These are phyloP conservation scores for Pygoscelis adeliae DNA, from an alignment of 2,113 vertebrate species.

Conservation along the genomic window DNA sequence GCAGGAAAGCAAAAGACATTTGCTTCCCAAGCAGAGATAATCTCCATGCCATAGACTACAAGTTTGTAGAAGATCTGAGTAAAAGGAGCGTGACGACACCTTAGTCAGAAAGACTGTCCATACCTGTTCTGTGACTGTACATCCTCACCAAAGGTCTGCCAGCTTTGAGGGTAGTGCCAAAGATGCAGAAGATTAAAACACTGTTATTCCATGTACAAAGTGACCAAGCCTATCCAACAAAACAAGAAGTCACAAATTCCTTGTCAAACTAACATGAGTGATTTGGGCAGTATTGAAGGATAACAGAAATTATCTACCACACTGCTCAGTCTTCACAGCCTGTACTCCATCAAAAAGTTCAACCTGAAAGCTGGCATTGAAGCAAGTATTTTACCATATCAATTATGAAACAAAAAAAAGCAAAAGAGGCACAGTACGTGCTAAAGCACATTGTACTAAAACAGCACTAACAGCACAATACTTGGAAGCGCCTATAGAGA, in stretches of 20 bases:
- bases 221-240: not conserved
- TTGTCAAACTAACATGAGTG: not conserved
- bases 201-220: not conserved
- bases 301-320: not conserved
- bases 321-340: not conserved
- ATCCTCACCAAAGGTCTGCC: not conserved
- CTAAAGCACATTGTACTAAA: not conserved
- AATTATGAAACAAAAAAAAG: not conserved
- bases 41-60: not conserved
- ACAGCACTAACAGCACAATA: not conserved
- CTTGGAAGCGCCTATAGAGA: not conserved
- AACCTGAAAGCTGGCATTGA: not conserved
- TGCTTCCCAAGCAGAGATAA: not conserved
- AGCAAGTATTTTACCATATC: not conserved
- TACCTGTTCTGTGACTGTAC: not conserved
- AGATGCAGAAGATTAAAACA: not conserved
- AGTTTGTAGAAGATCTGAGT: not conserved
- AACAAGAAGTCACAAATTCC: not conserved
- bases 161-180: not conserved
- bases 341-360: not conserved
- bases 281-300: not conserved
- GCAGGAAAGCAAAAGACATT: not conserved
- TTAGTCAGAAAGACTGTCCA: not conserved
- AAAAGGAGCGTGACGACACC: not conserved
- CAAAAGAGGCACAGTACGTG: not conserved